phyloP scores from a whole-genome alignment of 2,888 invertebrate genomes.

The Amorpha juglandis region DNA sequence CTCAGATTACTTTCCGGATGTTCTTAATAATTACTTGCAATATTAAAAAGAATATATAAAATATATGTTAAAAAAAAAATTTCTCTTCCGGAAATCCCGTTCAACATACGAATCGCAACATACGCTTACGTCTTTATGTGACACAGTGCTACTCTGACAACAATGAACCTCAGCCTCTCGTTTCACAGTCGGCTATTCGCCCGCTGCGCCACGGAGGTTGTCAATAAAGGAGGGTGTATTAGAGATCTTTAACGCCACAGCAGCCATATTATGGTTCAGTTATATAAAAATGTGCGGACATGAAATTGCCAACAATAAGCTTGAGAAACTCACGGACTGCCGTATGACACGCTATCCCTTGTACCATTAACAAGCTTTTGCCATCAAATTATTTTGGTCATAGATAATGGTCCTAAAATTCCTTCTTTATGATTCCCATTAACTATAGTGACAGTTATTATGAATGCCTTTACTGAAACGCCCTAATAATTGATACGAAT shows the following conservation, averaged over 20 bases:
- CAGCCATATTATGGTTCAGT: conserved; percentile 3
- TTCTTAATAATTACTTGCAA: not conserved
- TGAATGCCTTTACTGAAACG: no score
- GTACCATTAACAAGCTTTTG: conserved; percentile 44
- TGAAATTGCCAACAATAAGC: conserved; percentile 37
- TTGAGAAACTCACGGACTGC: conserved; percentile 45
- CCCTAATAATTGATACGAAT: not conserved
- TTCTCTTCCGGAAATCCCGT: no score
- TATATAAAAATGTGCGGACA: conserved; percentile 31
- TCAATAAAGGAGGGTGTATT: not conserved
- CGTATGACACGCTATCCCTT: conserved; percentile 51
- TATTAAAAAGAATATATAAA: no score
- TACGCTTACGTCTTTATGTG: no score
- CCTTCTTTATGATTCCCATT: conserved; percentile 11
- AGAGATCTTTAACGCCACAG: conserved; percentile 9
- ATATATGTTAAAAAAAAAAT: no score
- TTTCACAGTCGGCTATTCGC: no score
- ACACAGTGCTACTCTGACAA: no score
- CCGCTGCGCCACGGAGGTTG: no score
- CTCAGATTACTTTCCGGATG: conserved; percentile 12
- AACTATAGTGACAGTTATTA: not conserved
- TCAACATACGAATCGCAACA: no score
- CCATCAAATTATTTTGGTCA: conserved; percentile 41
- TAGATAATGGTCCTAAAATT: conserved; percentile 5
- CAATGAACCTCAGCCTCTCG: no score